Evolutionary conservation across 2,113 vertebrate species (phyloP), one percentile per base, ranked within the genome.

Genomic region (Brienomyrus brachyistius): DNA sequence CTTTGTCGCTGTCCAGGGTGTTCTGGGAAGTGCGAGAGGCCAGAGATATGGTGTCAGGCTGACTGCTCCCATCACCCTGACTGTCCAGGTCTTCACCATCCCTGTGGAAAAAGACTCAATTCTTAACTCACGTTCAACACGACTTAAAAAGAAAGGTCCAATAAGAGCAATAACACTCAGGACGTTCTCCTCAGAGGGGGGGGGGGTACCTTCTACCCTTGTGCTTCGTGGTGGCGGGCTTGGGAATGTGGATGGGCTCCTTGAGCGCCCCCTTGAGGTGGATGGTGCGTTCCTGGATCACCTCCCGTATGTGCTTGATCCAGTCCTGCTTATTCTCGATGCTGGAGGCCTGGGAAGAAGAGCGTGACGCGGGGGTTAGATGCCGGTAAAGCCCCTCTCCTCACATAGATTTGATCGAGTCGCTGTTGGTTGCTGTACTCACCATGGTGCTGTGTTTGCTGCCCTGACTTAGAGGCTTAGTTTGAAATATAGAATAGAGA

Each of bases 261-360:
- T 99, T 99, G 87, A 99, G 95, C 9, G 98, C 98, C 56, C 98
- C 98, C 92, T 98, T 98, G 92, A 99, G 95, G 95, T 99, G 98
- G 91, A 99, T 96, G 5, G 98, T 99, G 90, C 98, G 97, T 93
- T 99, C 98, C 95, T 99, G 98, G 90, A 99, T 99, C 85, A 99
- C 98, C 92, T 99, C 98, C 50, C 98, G 96, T 94, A 99, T 98
- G 94, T 99, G 98, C 92, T 99, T 99, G 93, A 99, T 99, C 98
- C 98, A 99, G 94, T 99, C 98, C 94, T 99, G 98, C 93, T 99
- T 99, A 95, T 99, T 99, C 93, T 99, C 98, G 85, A 99, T 98
- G 93, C 97, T 99, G 86, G 98, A 99, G 0, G 98, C 98, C 98
- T 99, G 93, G 87, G n/a, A n/a, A 40, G 40, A 43, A 3, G 5